Base-by-base conservation (phyloP, 2,797 vertebrate genomes). In the Heterohyrax brucei region DNA sequence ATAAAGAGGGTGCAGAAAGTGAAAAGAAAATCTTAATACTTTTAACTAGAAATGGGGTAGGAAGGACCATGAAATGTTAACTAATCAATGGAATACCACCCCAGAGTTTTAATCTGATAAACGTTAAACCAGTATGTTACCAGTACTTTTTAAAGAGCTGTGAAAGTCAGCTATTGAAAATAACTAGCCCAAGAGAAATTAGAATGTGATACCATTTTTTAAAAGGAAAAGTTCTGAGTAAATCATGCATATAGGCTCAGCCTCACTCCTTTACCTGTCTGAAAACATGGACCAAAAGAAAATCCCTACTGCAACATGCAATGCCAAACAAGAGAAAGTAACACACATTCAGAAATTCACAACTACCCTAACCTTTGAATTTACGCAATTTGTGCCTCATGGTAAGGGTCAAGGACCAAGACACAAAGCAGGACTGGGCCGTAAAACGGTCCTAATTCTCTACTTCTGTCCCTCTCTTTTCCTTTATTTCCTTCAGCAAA, bases 91-190 rank as follows among this genome's bases (percentile, higher is more conserved):
- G n/a, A 89, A 73, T 80, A 95, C 6, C 9, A 72, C 18, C 50
- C 18, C 50, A 94, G 61, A 30, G 48, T 89, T 93, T 68, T 93
- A 22, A 89, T 83, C 44, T 70, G 26, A 91, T 87, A 62, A 84
- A 91, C n/a, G 16, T 48, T 93, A 39, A 39, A 39, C 39, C 12
- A 87, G 33, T 61, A 80, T 21, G 70, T 33, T 82, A 80, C 5
- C 22, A 92, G 48, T 82, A 86, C 84, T 82, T 94, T 64, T 78
- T 62, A 88, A 19, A 33, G 39, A 46, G 70, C 61, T 86, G 30
- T 73, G 30, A 82, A 84, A 88, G 70, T 72, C 89, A 93, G 8
- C 46, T 89, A 66, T 80, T 64, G 91, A 77, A 95, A 95, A 94
- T 78, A 92, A 87, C 3, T 61, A 94, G 76, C 3, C 13, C 33